Evolutionary conservation across 1,140 invertebrate species (phyloP).

Genomic region (Atopsyche davidsoni): DNA sequence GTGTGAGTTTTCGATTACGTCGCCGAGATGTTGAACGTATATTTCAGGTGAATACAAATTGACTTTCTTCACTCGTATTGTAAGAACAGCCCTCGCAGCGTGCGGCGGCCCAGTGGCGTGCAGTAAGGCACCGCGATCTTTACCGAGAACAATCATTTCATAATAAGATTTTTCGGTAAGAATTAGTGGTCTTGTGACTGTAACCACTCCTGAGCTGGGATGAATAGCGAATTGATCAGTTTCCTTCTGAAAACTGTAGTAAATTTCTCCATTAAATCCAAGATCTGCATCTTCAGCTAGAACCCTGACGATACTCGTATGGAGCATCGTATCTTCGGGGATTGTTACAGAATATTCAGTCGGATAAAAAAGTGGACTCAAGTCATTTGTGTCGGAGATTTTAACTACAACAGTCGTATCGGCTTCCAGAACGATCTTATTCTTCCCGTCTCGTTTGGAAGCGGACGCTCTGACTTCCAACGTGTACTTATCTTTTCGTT

Average conservation of each 20-base stretch:
- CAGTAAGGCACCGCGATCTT: constrained; percentile 63
- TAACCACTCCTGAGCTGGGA: constrained; percentile 77
- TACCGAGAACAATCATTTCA: constrained; percentile 67
- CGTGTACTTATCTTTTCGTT: constrained; percentile 73
- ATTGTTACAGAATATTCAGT: constrained; percentile 72
- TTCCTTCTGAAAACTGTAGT: constrained; percentile 78
- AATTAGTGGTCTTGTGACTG: constrained; percentile 69
- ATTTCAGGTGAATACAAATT: constrained; percentile 79
- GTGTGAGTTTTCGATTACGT: constrained; percentile 71
- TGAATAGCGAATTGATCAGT: constrained; percentile 82
- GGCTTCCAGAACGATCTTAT: constrained; percentile 52
- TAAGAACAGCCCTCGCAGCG: constrained; percentile 23
- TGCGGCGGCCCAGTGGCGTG: constrained; percentile 23
- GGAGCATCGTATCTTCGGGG: constrained; percentile 74
- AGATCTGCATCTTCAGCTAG: constrained; percentile 86
- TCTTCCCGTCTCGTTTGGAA: constrained; percentile 47
- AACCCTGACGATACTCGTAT: constrained; percentile 62
- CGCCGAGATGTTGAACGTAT: constrained; percentile 63
- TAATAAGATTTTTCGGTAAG: constrained; percentile 61
- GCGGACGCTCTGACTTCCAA: constrained; percentile 64
- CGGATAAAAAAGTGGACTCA: constrained; percentile 79
- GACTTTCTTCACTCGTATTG: constrained; percentile 50
- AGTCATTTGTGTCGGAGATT: constrained; percentile 78
- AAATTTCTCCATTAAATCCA: constrained; percentile 85
- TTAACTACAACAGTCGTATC: constrained; percentile 65